Evolutionary conservation across 2,888 invertebrate genomes (phyloP), one percentile per base, ranked within the genome.

Genomic region (Eupithecia inturbata): DNA sequence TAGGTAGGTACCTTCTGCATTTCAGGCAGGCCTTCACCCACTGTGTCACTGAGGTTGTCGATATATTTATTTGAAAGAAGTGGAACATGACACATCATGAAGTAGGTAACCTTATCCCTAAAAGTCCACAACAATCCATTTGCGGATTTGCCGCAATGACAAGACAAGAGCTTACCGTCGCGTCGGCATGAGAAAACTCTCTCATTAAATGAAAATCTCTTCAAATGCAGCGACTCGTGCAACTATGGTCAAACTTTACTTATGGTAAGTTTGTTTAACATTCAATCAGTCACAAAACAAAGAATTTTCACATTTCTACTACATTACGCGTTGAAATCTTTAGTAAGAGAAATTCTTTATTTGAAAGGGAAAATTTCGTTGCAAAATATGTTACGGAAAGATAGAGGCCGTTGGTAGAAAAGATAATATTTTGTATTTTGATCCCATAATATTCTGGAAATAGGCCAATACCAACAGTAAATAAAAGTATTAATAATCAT

Each of bases 401-500:
- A 22, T 22, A 57, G 6, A 57, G 10, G 9, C 22, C 22, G 53
- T 22, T 22, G 53, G 57, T 57, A 26, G 22, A 26, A 57, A 53
- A 26, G 57, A 57, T 57, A 57, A 57, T 62, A 66, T 66, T 36
- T 36, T 39, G 16, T 3, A 64, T 19, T 66, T 39, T 66, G 33
- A 63, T 72, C 60, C 39, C 26, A 57, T 64, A 36, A 67, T 64
- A 36, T 63, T 67, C 76, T 76, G 73, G 71, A 71, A 71, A 71
- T 68, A 68, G 3, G 71, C 63, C n/a, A 64, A 22, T 36, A 33
- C 71, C 73, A 76, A 63, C 63, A 36, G 57, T 72, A 22, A 62
- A 73, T 73, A 71, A 76, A 73, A 45, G 66, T 31, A 73, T 76
- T 68, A 76, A 71, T 60, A 53, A 66, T 69, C 71, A 71, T 71